Percentiles rank a stretch among this genome's conserved stretches.
These are phyloP conservation scores for Fringilla coelebs DNA, from an alignment of 2,797 vertebrate species.

Conservation along the genomic window DNA sequence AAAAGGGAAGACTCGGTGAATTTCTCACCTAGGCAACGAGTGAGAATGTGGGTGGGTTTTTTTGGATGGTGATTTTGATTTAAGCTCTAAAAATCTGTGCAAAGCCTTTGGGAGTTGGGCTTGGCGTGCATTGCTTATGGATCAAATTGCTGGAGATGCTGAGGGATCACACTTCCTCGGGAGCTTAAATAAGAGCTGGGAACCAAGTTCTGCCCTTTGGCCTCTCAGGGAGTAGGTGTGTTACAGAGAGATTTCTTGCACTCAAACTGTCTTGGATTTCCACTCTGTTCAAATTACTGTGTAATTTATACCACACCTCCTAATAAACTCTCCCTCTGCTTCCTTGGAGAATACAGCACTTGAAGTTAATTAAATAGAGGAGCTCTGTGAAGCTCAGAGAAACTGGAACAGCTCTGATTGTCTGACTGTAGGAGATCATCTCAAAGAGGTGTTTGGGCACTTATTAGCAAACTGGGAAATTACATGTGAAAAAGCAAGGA, in stretches of 20 bases:
- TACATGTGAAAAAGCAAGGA: background rate
- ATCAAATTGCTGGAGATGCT: constrained; percentile 19
- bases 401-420: constrained; percentile 44
- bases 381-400: constrained; percentile 32
- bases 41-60: background rate
- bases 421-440: constrained; percentile 30
- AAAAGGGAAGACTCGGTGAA: background rate
- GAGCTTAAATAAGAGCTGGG: background rate
- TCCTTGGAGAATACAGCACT: constrained; percentile 46
- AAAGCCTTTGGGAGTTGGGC: background rate
- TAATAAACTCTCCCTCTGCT: constrained; percentile 36
- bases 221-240: background rate
- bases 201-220: background rate
- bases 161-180: background rate
- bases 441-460: background rate
- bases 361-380: constrained; percentile 64
- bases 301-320: constrained; percentile 44
- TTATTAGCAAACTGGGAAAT: constrained; percentile 30
- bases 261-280: background rate
- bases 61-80: background rate
- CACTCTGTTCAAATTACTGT: constrained; percentile 13
- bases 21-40: constrained; percentile 4
- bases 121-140: background rate
- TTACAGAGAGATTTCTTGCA: background rate
- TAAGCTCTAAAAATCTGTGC: background rate